Evolutionary conservation across 1,140 invertebrate genomes (phyloP).

Genomic region (Eupeodes corollae): DNA sequence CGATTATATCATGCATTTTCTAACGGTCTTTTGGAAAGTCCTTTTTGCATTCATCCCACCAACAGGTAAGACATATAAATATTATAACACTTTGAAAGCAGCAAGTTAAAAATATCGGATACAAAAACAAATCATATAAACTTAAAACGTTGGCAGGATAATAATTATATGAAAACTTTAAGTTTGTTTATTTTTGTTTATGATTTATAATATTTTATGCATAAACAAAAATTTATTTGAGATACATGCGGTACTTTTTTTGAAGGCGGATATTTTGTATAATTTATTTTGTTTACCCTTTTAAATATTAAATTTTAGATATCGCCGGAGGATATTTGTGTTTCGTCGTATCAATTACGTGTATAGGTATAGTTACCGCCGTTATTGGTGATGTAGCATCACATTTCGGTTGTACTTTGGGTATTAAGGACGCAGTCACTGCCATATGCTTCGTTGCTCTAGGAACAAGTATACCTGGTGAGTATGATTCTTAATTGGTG

Average conservation of each 20-base stretch:
- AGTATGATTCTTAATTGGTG: slow-evolving; percentile 12
- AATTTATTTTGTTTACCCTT: neutral
- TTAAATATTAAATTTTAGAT: slow-evolving; percentile 40
- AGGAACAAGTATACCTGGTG: slow-evolving; percentile 93
- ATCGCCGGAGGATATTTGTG: slow-evolving; percentile 83
- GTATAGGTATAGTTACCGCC: slow-evolving; percentile 89
- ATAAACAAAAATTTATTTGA: too few relatives aligned
- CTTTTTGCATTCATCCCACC: slow-evolving; percentile 96
- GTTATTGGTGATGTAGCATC: slow-evolving; percentile 93
- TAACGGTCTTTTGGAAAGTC: slow-evolving; percentile 97
- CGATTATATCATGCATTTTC: slow-evolving; percentile 92
- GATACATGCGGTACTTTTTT: neutral
- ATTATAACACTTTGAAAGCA: neutral
- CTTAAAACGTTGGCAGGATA: neutral
- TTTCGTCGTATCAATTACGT: slow-evolving; percentile 84
- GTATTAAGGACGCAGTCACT: slow-evolving; percentile 90
- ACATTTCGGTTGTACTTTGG: slow-evolving; percentile 94
- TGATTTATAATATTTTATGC: neutral
- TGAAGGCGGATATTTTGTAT: neutral
- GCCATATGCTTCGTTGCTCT: slow-evolving; percentile 93
- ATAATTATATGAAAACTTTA: neutral
- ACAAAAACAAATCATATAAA: too few relatives aligned
- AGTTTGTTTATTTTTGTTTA: neutral
- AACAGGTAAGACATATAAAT: slow-evolving; percentile 58
- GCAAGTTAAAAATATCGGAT: too few relatives aligned